phyloP scores from a whole-genome alignment of 2,888 invertebrate genomes.

The Spodoptera exigua region DNA sequence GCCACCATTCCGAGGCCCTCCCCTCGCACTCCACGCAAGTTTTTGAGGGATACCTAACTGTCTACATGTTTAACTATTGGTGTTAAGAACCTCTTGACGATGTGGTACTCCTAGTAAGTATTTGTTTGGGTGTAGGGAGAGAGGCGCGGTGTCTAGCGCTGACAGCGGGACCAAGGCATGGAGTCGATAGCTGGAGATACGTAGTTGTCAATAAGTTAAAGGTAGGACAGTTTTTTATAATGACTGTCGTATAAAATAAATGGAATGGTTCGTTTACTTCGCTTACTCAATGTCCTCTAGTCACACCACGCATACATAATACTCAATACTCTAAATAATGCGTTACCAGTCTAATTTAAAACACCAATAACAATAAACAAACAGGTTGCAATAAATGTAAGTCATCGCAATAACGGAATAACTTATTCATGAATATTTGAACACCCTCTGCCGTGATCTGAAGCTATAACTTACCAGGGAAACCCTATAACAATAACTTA shows the following conservation, averaged over 20 bases:
- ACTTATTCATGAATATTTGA: constrained; percentile 53
- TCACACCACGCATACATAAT: constrained; percentile 38
- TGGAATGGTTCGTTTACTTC: no score
- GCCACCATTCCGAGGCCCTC: constrained; percentile 47
- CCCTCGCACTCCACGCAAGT: constrained; percentile 70
- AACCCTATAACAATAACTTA: constrained; percentile 53
- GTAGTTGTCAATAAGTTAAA: no score
- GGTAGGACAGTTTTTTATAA: no score
- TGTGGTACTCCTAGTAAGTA: constrained; percentile 2
- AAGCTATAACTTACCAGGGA: constrained; percentile 36
- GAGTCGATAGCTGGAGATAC: no score
- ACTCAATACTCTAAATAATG: constrained; percentile 29
- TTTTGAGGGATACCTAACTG: constrained; percentile 80
- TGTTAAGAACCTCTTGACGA: constrained; percentile 25
- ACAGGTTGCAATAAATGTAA: constrained; percentile 50
- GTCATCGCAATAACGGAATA: constrained; percentile 33
- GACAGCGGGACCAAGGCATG: no score
- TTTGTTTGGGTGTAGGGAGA: constrained; percentile 19
- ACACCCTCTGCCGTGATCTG: constrained; percentile 49
- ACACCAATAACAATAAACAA: constrained; percentile 47
- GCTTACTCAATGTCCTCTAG: constrained; percentile 22
- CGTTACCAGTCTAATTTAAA: constrained; percentile 42
- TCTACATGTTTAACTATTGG: constrained; percentile 53
- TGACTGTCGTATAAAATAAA: no score
- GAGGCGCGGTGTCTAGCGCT: neutral